Conservation (phyloP, 2,888 invertebrate genomes). For the Patella caerulea region DNA sequence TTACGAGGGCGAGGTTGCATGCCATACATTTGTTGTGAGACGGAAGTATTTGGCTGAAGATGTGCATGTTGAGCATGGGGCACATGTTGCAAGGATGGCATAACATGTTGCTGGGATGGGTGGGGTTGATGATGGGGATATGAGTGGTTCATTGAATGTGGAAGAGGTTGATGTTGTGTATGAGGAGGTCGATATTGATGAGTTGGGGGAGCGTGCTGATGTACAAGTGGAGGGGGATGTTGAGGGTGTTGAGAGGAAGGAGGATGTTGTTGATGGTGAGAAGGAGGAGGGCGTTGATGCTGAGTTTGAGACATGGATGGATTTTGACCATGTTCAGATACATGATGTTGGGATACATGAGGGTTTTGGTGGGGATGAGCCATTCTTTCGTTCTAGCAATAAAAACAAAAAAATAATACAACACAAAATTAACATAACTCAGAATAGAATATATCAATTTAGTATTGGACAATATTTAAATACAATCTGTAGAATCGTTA, state of each 20-base stretch:
- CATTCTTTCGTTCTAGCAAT: neutral
- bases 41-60: constrained; percentile 9
- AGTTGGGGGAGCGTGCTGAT: too few relatives aligned
- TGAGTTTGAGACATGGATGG: too few relatives aligned
- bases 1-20: neutral
- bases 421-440: too few relatives aligned
- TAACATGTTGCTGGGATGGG: neutral
- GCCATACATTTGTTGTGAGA: constrained; percentile 9
- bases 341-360: neutral
- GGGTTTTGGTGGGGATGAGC: constrained; percentile 6
- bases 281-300: neutral
- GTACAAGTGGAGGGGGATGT: neutral
- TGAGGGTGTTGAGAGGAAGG: neutral
- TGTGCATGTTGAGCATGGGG: constrained; percentile 7
- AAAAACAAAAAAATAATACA: neutral
- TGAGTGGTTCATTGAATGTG: neutral
- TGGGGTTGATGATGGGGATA: neutral
- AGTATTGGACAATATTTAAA: too few relatives aligned
- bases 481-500: too few relatives aligned
- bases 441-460: too few relatives aligned
- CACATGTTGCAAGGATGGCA: neutral
- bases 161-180: neutral
- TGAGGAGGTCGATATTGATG: neutral
- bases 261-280: neutral
- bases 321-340: neutral